Conservation (phyloP, 2,888 invertebrate genomes). For the Podabrus alpinus region DNA sequence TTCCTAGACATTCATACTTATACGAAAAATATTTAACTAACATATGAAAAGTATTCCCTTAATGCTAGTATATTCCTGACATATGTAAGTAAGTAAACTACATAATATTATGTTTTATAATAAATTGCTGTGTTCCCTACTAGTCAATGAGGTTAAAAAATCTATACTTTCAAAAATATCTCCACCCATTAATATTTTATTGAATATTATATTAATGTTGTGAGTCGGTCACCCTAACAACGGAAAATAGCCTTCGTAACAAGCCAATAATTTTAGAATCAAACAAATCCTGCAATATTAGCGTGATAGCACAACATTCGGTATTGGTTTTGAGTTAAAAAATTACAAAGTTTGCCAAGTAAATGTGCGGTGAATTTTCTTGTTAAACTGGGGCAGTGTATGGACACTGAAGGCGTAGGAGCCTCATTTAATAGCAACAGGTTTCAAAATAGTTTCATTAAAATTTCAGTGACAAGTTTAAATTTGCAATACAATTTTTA, state of each 20-base stretch:
- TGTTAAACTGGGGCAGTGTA: constrained; percentile 53
- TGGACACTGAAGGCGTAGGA: constrained; percentile 50
- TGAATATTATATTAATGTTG: neutral
- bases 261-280: neutral
- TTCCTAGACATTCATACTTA: neutral
- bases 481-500: neutral
- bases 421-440: constrained; percentile 33
- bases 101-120: neutral
- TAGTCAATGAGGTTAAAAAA: neutral
- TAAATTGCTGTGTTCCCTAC: too few species aligned
- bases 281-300: neutral
- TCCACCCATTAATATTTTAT: neutral
- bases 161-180: neutral
- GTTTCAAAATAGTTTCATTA: constrained; percentile 5
- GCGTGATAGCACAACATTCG: neutral
- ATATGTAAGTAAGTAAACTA: neutral
- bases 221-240: neutral
- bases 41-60: too few species aligned
- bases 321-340: neutral
- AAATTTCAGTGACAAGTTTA: neutral
- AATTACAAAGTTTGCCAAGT: neutral
- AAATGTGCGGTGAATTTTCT: neutral
- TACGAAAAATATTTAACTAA: neutral
- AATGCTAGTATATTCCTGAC: too few species aligned
- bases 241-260: neutral